These are phyloP conservation scores for Sarcophaga carnaria DNA, from an alignment of 2,888 invertebrate species.

Conservation along the genomic window DNA sequence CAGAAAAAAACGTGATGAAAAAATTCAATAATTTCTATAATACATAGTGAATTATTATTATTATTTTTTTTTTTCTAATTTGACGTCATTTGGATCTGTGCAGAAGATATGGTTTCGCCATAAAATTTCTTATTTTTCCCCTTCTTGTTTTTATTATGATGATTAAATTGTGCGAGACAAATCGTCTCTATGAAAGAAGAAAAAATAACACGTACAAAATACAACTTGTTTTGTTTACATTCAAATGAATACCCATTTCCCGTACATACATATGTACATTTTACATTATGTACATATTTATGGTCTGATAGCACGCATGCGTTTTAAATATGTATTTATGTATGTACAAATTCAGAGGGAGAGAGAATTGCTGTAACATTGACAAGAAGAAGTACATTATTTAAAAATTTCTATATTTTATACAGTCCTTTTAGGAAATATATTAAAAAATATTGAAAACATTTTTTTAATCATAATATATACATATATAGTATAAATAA, in stretches of 20 bases:
- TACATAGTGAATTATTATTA: too few species aligned
- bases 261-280: not conserved
- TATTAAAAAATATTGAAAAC: not conserved
- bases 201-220: not conserved
- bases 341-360: not conserved
- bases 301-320: conserved; percentile 12
- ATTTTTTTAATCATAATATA: too few species aligned
- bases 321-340: not conserved
- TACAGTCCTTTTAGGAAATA: not conserved
- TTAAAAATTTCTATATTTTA: too few species aligned
- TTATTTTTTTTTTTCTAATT: not conserved
- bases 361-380: not conserved
- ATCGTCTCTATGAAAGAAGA: not conserved
- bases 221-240: not conserved
- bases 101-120: not conserved
- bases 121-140: not conserved
- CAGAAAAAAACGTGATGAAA: not conserved
- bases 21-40: not conserved
- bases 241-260: not conserved
- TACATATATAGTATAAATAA: too few species aligned
- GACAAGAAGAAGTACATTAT: not conserved
- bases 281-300: not conserved
- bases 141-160: not conserved
- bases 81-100: not conserved
- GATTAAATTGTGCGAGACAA: not conserved